Evolutionary conservation across 2,797 vertebrate genomes (phyloP), one percentile per base, ranked within the genome.

Genomic region (Clarias fuscus): DNA sequence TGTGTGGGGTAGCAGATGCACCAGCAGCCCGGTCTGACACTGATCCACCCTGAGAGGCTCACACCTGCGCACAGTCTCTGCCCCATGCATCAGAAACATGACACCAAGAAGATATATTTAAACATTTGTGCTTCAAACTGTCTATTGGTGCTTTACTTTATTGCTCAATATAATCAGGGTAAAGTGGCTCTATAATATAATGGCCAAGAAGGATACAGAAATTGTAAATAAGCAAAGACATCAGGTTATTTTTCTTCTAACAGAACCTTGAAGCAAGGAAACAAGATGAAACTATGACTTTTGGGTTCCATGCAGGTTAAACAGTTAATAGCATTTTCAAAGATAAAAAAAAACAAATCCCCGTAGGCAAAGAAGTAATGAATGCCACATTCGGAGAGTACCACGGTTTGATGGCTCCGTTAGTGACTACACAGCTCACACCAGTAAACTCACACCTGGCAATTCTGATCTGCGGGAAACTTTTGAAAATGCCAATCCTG

Each of bases 401-500:
- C 62, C 18, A 10, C 59, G 37, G 83, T 83, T 53, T 80, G 67
- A 83, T 22, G 84, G 64, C 65, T 89, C 61, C 40, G 30, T 64
- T 68, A 85, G 64, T 62, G 83, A 86, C 79, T 53, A 84, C 82
- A 84, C 58, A 59, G 37, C 84, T 86, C 83, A 77, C 71, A 81
- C 56, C 48, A 30, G 48, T 78, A 65, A 88, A 75, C 67, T 76
- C 43, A 37, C 77, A 72, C 87, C 84, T 89, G 67, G 87, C 87
- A 83, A 72, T 59, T 72, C 83, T 86, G 68, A 86, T 88, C 88
- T 86, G 83, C 24, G 4, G 64, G 86, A 84, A 86, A 84, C 48
- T 86, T 76, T 58, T 88, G 86, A 86, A 89, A 82, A 40, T 65
- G 87, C 85, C 89, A 85, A 83, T 86, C 79, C 73, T 56, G 40